Conservation (phyloP, 1,140 invertebrate genomes). For the Dysdera silvatica region DNA sequence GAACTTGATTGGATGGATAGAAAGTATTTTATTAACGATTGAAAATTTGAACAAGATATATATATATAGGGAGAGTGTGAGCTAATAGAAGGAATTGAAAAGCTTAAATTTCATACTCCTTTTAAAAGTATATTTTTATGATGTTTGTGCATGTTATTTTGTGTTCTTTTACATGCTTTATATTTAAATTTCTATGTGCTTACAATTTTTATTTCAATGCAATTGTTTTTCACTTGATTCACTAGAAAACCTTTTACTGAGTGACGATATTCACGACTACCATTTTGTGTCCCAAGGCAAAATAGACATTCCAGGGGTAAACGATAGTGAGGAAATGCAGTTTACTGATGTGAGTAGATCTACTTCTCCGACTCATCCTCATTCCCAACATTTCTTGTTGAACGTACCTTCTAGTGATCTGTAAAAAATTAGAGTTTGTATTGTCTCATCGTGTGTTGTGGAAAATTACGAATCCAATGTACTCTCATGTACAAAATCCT, state of each 20-base stretch:
- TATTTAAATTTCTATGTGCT: slow-evolving; percentile 13
- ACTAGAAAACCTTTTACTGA: slow-evolving; percentile 48
- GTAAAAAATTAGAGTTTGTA: too few relatives aligned
- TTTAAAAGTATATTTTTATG: background rate
- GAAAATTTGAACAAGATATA: too few relatives aligned
- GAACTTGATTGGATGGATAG: too few relatives aligned
- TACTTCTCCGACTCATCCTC: too few relatives aligned
- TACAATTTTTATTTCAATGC: background rate
- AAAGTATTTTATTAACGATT: too few relatives aligned
- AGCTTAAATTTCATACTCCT: background rate
- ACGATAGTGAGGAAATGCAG: slow-evolving; percentile 90
- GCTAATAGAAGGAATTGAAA: too few relatives aligned
- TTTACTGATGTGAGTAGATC: slow-evolving; percentile 63
- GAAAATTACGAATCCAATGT: too few relatives aligned
- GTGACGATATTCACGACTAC: slow-evolving; percentile 80
- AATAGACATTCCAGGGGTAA: slow-evolving; percentile 87
- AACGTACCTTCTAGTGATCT: too few relatives aligned
- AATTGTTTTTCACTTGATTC: background rate
- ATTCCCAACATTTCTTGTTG: too few relatives aligned
- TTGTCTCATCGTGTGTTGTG: too few relatives aligned
- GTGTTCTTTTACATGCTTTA: background rate
- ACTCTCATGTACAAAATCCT: too few relatives aligned
- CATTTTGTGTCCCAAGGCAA: slow-evolving; percentile 94
- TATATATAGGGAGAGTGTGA: too few relatives aligned
- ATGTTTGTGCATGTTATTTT: background rate